Conservation (phyloP, 2,888 invertebrate species). For the Troglohyphantes excavatus region DNA sequence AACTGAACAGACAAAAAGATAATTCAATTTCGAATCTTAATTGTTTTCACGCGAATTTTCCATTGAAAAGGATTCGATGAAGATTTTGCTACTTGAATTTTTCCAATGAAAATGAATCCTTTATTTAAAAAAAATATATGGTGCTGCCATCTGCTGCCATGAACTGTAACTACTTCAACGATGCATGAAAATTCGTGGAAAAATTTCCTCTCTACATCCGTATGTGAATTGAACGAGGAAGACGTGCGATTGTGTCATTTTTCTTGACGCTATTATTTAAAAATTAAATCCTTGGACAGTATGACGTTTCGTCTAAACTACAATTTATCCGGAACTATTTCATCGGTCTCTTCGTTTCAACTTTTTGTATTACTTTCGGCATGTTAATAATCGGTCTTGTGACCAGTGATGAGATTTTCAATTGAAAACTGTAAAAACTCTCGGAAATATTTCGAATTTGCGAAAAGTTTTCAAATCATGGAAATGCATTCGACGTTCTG, state of each 20-base stretch:
- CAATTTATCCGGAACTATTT: neutral
- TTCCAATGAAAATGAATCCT: neutral
- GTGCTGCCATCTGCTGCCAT: conserved; percentile 54
- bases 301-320: neutral
- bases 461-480: neutral
- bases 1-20: conserved; percentile 13
- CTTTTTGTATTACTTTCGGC: neutral
- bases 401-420: neutral
- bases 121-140: conserved; percentile 23
- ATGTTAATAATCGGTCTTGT: neutral
- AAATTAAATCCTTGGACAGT: neutral
- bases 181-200: conserved; percentile 11
- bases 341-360: neutral
- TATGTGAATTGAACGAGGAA: conserved; percentile 5
- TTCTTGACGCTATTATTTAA: neutral
- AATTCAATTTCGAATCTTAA: neutral
- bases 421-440: neutral
- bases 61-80: neutral
- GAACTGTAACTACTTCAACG: conserved; percentile 1
- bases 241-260: neutral
- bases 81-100: conserved; percentile 20
- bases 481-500: neutral
- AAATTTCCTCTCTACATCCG: conserved; percentile 8
- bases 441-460: neutral
- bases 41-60: neutral